A percentile compares a stretch with the other conserved stretches of the same genome.
These are phyloP conservation scores for Chaenocephalus aceratus DNA, from an alignment of 2,113 vertebrate genomes.

Conservation along the genomic window DNA sequence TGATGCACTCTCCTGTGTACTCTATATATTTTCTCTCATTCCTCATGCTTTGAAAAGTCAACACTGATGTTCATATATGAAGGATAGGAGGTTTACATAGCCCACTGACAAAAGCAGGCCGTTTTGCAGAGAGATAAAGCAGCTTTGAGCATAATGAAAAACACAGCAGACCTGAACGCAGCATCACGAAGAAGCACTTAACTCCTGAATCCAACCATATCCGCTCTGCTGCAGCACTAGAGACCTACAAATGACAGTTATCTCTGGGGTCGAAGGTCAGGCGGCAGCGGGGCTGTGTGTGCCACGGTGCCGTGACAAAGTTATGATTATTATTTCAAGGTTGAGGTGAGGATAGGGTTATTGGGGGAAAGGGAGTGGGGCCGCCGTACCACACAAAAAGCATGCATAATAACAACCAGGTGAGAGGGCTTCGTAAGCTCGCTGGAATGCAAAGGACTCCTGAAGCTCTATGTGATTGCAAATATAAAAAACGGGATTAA, in stretches of 20 bases:
- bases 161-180: conserved; percentile 33
- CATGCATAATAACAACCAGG: conserved; percentile 79
- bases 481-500: conserved; percentile 43
- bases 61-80: conserved; percentile 51
- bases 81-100: conserved; percentile 58
- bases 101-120: conserved; percentile 51
- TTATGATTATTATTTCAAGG: conserved; percentile 74
- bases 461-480: conserved; percentile 40
- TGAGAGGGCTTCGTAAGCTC: conserved; percentile 61
- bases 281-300: conserved; percentile 38
- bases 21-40: conserved; percentile 34
- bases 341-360: conserved; percentile 65
- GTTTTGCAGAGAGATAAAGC: conserved; percentile 61
- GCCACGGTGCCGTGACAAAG: conserved; percentile 54
- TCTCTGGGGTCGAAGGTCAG: conserved; percentile 33
- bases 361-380: conserved; percentile 28
- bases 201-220: conserved; percentile 49
- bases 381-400: conserved; percentile 57
- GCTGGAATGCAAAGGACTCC: conserved; percentile 61
- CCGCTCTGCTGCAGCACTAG: conserved; percentile 29
- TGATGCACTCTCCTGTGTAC: conserved; percentile 15
- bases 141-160: conserved; percentile 71
- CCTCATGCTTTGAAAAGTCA: conserved; percentile 61
- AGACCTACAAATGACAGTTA: conserved; percentile 61
- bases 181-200: conserved; percentile 67